Conservation (phyloP, 2,888 invertebrate species). For the Muschampia staudingeri region DNA sequence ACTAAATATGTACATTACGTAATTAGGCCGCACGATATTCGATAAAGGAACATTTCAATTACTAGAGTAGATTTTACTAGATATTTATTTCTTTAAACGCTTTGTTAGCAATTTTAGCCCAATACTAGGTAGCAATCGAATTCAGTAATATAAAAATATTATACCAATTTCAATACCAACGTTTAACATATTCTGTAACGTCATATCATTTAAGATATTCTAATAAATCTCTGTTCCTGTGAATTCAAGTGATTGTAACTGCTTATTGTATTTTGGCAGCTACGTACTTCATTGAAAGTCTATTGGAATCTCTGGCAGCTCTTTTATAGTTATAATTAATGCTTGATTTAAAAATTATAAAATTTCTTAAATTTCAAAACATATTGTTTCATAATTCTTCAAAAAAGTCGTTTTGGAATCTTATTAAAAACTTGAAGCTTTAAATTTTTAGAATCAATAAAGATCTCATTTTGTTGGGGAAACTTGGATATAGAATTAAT, state of each 20-base stretch:
- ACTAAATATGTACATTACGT: constrained; percentile 1
- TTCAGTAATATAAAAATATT: constrained; percentile 10
- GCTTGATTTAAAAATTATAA: background rate
- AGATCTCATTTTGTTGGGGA: too few relatives aligned
- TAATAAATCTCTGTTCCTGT: background rate
- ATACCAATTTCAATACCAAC: background rate
- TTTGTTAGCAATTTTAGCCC: constrained; percentile 36
- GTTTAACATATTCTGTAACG: constrained; percentile 13
- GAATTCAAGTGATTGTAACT: background rate
- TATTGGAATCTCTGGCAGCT: background rate
- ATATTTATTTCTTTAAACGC: constrained; percentile 24
- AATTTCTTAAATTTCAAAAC: too few relatives aligned
- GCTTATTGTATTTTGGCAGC: background rate
- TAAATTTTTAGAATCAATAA: too few relatives aligned
- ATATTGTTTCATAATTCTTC: too few relatives aligned
- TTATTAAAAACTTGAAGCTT: too few relatives aligned
- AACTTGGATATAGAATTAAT: too few relatives aligned
- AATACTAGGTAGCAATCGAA: constrained; percentile 21
- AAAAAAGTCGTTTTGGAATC: too few relatives aligned
- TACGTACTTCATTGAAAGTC: background rate
- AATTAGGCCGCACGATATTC: constrained; percentile 21
- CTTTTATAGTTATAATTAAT: background rate
- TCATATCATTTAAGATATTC: constrained; percentile 34
- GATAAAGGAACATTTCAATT: constrained; percentile 35
- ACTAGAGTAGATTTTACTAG: constrained; percentile 36